A percentile compares a stretch with the other conserved stretches of the same genome.
Evolutionary conservation across 30 jellyfish, hydroid and myxozoan species (phyloP).

Genomic region (Calvadosia cruxmelitensis): DNA sequence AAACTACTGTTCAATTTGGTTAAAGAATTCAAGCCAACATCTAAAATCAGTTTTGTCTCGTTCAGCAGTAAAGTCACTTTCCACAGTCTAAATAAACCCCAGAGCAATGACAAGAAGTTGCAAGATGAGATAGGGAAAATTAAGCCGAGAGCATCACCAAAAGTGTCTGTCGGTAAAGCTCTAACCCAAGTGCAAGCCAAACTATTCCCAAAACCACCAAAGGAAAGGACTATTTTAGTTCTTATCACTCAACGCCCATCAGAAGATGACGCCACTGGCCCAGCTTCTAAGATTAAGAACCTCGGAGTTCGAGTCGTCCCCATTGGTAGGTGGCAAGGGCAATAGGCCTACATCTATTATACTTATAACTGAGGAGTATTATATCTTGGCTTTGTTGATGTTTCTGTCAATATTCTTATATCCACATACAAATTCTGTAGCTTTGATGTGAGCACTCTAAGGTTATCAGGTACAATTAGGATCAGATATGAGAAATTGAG

Average conservation of each 20-base stretch:
- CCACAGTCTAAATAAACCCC: neutral
- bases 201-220: slow-evolving; percentile 2
- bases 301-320: slow-evolving; percentile 36
- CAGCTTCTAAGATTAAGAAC: slow-evolving; percentile 20
- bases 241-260: slow-evolving; percentile 50
- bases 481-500: no score
- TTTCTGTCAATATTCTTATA: neutral
- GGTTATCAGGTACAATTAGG: no score
- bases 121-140: neutral
- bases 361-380: no score
- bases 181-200: neutral
- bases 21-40: neutral
- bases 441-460: no score
- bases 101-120: no score
- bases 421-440: no score
- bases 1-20: neutral
- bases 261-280: slow-evolving; percentile 26
- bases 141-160: slow-evolving; percentile 17
- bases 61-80: neutral
- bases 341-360: no score
- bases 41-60: neutral
- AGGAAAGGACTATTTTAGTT: slow-evolving; percentile 16
- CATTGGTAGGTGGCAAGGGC: slow-evolving; percentile 36
- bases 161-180: slow-evolving; percentile 26
- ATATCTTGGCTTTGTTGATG: no score